A percentile compares a stretch with the other conserved stretches of the same genome.
Evolutionary conservation across 92 coral and sea anemone genomes (phyloP).

Genomic region (Muricea muricata): DNA sequence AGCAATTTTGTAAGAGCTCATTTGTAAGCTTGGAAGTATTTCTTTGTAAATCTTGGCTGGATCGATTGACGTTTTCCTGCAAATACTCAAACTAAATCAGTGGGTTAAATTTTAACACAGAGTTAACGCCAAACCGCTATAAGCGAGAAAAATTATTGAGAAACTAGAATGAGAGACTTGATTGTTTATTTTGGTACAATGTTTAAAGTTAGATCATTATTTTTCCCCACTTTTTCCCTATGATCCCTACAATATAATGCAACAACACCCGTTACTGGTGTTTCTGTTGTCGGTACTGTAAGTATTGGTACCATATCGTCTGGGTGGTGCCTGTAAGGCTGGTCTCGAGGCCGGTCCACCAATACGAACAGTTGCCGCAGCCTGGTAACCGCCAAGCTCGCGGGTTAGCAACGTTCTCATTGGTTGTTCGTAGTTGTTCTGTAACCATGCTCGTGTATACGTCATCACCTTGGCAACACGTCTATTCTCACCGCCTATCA

Average conservation of each 20-base stretch:
- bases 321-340: slow-evolving; percentile 15
- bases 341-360: neutral
- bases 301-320: neutral
- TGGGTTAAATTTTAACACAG: no score
- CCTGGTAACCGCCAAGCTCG: neutral
- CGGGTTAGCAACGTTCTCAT: neutral
- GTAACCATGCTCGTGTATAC: slow-evolving; percentile 12
- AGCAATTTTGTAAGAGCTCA: no score
- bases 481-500: slow-evolving; percentile 16
- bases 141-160: no score
- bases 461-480: slow-evolving; percentile 30
- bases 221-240: no score
- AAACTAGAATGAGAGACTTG: no score
- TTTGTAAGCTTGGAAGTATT: no score
- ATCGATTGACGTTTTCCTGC: no score
- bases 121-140: no score
- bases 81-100: no score
- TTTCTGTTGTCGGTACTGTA: neutral
- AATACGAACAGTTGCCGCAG: neutral
- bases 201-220: no score
- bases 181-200: no score
- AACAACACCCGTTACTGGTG: neutral
- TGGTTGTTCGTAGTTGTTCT: slow-evolving; percentile 12
- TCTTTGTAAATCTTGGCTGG: no score
- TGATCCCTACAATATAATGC: neutral